phyloP scores from a whole-genome alignment of 1,140 invertebrate species.

The Drusus annulatus region DNA sequence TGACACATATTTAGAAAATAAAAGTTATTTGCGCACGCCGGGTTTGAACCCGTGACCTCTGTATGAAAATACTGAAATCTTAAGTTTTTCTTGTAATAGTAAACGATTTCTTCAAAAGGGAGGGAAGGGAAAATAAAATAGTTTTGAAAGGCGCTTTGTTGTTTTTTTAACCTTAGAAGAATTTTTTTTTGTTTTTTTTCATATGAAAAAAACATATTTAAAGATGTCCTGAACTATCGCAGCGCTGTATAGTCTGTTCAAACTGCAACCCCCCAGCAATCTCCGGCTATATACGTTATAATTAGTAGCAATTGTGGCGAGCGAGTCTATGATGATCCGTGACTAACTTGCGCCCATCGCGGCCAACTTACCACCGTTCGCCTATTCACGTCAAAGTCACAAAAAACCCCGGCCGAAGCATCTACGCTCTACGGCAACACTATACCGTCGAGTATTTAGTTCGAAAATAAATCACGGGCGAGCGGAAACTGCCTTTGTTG shows the following conservation, averaged over 20 bases:
- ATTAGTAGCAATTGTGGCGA: constrained; percentile 57
- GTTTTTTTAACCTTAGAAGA: no score
- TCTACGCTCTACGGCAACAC: no score
- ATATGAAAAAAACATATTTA: no score
- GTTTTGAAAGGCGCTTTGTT: no score
- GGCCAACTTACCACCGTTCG: background rate
- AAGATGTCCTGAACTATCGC: background rate
- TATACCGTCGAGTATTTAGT: background rate
- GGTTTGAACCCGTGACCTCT: no score
- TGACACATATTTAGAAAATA: no score
- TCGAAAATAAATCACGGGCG: constrained; percentile 18
- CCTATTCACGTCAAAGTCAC: background rate
- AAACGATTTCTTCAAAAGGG: no score
- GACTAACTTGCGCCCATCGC: constrained; percentile 48
- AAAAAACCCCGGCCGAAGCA: background rate
- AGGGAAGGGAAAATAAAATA: no score
- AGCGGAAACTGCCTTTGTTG: constrained; percentile 21
- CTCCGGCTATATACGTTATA: constrained; percentile 46
- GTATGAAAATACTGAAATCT: no score
- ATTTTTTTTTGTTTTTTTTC: no score
- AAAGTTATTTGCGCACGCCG: no score
- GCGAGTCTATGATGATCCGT: constrained; percentile 54
- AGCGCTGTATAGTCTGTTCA: background rate
- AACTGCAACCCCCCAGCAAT: constrained; percentile 38
- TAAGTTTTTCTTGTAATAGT: no score